A percentile compares a stretch with the other conserved stretches of the same genome.
phyloP scores from a whole-genome alignment of 2,797 vertebrate species.

The Micropoecilia bifurca region DNA sequence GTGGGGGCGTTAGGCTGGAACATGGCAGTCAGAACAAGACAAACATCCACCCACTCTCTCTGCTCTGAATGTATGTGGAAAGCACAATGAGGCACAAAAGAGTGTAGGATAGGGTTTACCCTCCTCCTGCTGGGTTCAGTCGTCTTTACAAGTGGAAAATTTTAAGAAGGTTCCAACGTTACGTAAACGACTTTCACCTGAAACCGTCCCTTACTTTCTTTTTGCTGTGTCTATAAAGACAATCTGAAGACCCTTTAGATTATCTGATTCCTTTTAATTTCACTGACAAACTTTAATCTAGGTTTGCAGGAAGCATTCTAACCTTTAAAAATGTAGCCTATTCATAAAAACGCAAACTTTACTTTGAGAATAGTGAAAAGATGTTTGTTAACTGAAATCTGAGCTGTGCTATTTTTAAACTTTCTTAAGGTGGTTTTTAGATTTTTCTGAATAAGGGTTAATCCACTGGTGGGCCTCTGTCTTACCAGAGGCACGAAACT shows the following conservation, averaged over 20 bases:
- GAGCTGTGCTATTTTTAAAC: not conserved
- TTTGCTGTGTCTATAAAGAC: not conserved
- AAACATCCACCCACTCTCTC: conserved; percentile 53
- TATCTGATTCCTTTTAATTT: not conserved
- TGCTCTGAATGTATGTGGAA: conserved; percentile 20
- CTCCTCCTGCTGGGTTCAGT: not conserved
- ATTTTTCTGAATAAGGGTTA: no score
- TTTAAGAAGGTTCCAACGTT: not conserved
- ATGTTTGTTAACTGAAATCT: not conserved
- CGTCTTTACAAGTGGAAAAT: not conserved
- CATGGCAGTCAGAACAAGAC: conserved; percentile 23
- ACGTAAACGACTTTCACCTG: not conserved
- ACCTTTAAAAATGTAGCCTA: not conserved
- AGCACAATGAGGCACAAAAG: not conserved
- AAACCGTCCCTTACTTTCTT: not conserved
- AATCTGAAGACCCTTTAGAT: not conserved
- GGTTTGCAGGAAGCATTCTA: not conserved
- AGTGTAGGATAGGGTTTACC: not conserved
- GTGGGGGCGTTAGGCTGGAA: conserved; percentile 46
- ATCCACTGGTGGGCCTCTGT: no score
- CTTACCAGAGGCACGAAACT: no score
- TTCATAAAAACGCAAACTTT: not conserved
- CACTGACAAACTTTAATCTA: not conserved
- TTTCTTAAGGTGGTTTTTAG: no score
- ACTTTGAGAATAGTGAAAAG: not conserved